Base-by-base conservation (phyloP, 1,140 invertebrate genomes). In the Musca domestica region DNA sequence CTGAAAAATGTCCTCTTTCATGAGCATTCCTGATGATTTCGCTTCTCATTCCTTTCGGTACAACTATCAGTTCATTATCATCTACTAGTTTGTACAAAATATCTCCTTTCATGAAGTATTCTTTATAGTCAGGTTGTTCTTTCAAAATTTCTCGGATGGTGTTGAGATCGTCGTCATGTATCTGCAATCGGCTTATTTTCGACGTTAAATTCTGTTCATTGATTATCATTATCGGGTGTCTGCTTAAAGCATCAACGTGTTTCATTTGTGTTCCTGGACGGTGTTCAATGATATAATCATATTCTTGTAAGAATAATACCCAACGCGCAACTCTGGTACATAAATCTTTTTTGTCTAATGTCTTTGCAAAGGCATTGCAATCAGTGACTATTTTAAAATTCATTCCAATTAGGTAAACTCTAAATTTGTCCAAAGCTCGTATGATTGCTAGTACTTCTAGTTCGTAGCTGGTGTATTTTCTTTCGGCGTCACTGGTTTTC, bases 401-500 rank as follows among this genome's bases (percentile, higher is more conserved):
- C 10, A 67, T 41, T 1, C 71, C 72, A 5, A 72, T 9, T 20
- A 73, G 54, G 67, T 72, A 72, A 2, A 78, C 71, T 25, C 72
- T 63, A 67, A 76, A 75, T 41, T 76, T 75, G 25, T 69, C 68
- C 9, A 78, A 34, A 12, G 70, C 70, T 51, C 70, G 84, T 79
- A 83, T 81, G n/a, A 54, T 51, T 20, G 49, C 30, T 14, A 67
- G 25, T 14, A 66, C 20, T 54, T 66, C 64, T 30, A 66, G 14
- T 30, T 66, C 64, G 10, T 66, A 66, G 49, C 49, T 74, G 86
- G 72, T 73, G 58, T 78, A 82, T n/a, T 71, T 71, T 17, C 51
- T 68, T 67, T 82, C 78, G 1, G 72, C 71, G 0, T 69, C 84
- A 79, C 83, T 82, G 14, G 78, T 80, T 23, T 58, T 69, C 71